Evolutionary conservation across 2,797 vertebrate genomes (phyloP).

Genomic region (Aphelocoma californica): DNA sequence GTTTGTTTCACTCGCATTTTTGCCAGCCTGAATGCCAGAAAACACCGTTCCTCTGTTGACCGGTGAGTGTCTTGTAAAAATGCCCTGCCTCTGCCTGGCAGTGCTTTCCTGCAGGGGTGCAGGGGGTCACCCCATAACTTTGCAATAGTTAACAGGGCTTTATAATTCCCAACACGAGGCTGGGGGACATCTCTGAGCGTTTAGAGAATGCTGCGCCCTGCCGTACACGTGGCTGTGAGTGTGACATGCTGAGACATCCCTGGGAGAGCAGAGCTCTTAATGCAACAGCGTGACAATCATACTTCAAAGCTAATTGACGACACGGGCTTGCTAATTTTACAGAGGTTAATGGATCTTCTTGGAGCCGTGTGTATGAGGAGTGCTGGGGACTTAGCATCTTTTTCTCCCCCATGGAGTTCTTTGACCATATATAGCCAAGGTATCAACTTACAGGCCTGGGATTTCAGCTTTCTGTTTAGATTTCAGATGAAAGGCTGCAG

Average conservation of each 20-base stretch:
- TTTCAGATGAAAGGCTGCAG: slow-evolving; percentile 62
- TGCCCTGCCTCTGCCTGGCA: neutral
- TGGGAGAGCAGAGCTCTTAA: slow-evolving; percentile 45
- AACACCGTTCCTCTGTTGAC: neutral
- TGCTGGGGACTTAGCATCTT: slow-evolving; percentile 46
- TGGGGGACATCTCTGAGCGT: neutral
- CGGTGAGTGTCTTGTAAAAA: neutral
- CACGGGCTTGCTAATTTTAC: slow-evolving; percentile 35
- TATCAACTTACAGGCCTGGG: slow-evolving; percentile 54
- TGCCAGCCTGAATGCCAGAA: neutral
- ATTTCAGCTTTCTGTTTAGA: slow-evolving; percentile 73
- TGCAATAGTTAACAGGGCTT: neutral
- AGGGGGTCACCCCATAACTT: neutral
- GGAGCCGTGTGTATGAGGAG: slow-evolving; percentile 10
- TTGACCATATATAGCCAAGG: slow-evolving; percentile 75
- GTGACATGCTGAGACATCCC: slow-evolving; percentile 36
- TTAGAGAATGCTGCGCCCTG: neutral
- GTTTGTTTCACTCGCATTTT: neutral
- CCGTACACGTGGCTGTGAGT: neutral
- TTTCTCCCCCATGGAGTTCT: slow-evolving; percentile 42
- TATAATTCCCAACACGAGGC: neutral
- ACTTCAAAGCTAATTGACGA: slow-evolving; percentile 68
- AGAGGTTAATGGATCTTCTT: slow-evolving; percentile 54
- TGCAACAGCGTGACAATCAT: slow-evolving; percentile 62
- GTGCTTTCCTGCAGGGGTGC: neutral